Percentiles rank a stretch among this genome's conserved stretches.
phyloP scores from a whole-genome alignment of 2,113 vertebrate species.

The Cinclus cinclus region DNA sequence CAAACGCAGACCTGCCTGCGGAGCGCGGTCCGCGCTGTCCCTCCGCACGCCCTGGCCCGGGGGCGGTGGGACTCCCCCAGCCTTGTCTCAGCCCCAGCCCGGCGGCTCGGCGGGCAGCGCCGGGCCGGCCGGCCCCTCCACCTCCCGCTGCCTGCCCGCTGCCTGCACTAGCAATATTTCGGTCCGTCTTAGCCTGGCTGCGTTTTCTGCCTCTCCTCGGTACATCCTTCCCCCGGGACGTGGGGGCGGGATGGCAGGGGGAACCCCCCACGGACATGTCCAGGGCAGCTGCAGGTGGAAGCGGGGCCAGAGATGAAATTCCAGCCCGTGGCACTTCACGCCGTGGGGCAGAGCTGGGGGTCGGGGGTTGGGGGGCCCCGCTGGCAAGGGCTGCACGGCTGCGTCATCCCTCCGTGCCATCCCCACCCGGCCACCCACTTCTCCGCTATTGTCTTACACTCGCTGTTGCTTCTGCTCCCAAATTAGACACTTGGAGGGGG shows the following conservation, averaged over 20 bases:
- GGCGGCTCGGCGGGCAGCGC: neutral
- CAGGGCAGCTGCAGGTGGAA: neutral
- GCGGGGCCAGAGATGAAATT: neutral
- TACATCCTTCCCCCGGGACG: neutral
- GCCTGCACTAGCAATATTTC: neutral
- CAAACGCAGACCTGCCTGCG: neutral
- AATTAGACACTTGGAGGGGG: neutral
- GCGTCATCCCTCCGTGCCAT: slow-evolving; percentile 42
- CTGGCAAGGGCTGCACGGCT: neutral
- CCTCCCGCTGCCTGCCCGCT: neutral
- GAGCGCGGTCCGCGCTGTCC: neutral
- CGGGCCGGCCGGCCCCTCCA: neutral
- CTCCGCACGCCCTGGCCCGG: neutral
- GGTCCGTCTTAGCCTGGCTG: neutral
- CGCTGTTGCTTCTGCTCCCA: slow-evolving; percentile 52
- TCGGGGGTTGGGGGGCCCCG: neutral
- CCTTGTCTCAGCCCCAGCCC: neutral
- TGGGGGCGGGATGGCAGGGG: neutral
- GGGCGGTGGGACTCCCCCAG: neutral
- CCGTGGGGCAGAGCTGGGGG: neutral
- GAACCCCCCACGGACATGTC: neutral
- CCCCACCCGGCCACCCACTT: slow-evolving; percentile 56
- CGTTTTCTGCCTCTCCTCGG: neutral
- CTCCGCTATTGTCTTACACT: slow-evolving; percentile 42
- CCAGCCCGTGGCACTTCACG: neutral